These are phyloP conservation scores for Pteropus alecto DNA, from an alignment of 2,113 vertebrate species.

Conservation along the genomic window DNA sequence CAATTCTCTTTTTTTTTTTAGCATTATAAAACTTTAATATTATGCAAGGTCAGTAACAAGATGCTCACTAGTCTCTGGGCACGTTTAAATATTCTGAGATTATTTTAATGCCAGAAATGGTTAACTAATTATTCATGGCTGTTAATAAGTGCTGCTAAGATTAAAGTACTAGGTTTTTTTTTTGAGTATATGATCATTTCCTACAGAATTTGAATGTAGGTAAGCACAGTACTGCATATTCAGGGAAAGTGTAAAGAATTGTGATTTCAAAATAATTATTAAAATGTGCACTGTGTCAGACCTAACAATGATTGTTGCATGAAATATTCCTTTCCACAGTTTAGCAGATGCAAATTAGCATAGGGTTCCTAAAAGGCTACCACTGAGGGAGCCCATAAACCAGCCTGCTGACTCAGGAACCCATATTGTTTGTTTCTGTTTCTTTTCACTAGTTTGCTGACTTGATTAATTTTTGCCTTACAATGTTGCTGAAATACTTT, in stretches of 20 bases:
- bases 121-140: neutral
- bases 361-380: constrained; percentile 33
- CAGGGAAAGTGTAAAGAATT: constrained; percentile 31
- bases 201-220: constrained; percentile 39
- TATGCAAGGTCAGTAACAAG: neutral
- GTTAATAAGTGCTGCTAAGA: neutral
- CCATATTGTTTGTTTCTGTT: neutral
- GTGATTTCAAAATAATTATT: constrained; percentile 47
- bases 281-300: constrained; percentile 42
- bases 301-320: neutral
- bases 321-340: neutral
- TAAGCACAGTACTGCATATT: constrained; percentile 55
- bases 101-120: neutral
- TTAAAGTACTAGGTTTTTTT: neutral
- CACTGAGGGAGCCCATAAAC: neutral
- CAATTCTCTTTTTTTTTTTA: neutral
- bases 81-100: neutral
- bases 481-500: constrained; percentile 72
- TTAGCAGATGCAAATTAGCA: neutral
- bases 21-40: constrained; percentile 1
- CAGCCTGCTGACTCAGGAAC: constrained; percentile 67
- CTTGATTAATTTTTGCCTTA: constrained; percentile 70
- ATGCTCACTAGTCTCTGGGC: neutral
- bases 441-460: constrained; percentile 39
- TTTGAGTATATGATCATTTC: neutral